These are phyloP conservation scores for Atherinosoma microstoma DNA, from an alignment of 2,797 vertebrate species.

Conservation along the genomic window DNA sequence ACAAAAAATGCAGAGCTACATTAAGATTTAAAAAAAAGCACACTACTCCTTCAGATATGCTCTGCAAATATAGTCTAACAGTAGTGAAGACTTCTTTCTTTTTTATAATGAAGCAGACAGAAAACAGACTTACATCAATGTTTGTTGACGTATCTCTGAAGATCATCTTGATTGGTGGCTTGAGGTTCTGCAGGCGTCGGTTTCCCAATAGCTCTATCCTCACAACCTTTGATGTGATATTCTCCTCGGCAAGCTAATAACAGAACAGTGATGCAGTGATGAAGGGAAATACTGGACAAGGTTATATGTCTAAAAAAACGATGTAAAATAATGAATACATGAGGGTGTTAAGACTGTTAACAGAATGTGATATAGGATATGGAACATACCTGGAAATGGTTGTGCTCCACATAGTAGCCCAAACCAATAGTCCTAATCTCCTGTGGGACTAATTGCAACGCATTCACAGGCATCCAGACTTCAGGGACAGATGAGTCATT, in stretches of 20 bases:
- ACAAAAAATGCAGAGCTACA: not conserved
- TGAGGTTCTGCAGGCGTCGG: conserved; percentile 8
- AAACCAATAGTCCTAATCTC: conserved; percentile 42
- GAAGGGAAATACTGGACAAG: not conserved
- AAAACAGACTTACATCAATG: conserved; percentile 14
- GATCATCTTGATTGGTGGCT: conserved; percentile 44
- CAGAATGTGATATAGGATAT: not conserved
- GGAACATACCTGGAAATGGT: conserved; percentile 63
- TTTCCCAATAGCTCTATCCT: conserved; percentile 59
- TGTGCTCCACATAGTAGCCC: conserved; percentile 46
- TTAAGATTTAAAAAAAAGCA: not conserved
- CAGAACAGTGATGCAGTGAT: not conserved
- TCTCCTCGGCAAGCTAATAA: conserved; percentile 28
- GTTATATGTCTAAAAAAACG: not conserved
- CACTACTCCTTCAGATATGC: not conserved
- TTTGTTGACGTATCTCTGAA: conserved; percentile 28
- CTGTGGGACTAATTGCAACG: conserved; percentile 21
- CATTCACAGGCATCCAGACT: conserved; percentile 54
- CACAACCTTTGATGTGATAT: conserved; percentile 52
- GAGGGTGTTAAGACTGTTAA: not conserved
- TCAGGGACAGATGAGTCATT: conserved; percentile 14
- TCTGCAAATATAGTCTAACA: rapidly evolving
- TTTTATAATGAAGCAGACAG: not conserved
- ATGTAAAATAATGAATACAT: not conserved
- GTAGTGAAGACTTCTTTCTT: not conserved